Conservation (phyloP, 2,113 vertebrate genomes). For the Pteruthius melanotis region DNA sequence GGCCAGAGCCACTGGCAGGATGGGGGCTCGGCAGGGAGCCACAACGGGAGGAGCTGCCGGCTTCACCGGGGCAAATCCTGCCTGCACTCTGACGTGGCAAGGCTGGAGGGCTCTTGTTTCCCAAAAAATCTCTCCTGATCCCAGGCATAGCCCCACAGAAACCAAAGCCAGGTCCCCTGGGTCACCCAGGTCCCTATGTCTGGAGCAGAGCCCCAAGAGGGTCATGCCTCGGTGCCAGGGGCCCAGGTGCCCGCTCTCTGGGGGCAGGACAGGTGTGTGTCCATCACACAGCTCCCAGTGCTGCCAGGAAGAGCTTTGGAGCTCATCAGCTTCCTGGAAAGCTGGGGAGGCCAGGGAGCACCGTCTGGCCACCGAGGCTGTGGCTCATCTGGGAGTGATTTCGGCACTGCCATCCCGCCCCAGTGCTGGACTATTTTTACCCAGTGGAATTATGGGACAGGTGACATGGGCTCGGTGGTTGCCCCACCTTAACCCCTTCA, state of each 20-base stretch:
- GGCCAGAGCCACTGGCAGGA: neutral
- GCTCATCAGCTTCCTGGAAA: neutral
- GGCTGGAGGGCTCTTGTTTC: neutral
- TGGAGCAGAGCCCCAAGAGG: accelerated
- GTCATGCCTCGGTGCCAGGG: neutral
- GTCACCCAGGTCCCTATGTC: neutral
- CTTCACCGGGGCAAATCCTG: neutral
- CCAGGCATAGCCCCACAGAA: neutral
- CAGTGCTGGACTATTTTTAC: constrained; percentile 64
- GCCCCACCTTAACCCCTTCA: neutral
- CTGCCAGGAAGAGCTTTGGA: neutral
- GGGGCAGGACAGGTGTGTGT: accelerated
- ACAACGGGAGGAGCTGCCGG: accelerated
- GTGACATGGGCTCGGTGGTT: neutral
- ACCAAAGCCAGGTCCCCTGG: neutral
- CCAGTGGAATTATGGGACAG: constrained; percentile 56
- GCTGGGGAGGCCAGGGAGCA: neutral
- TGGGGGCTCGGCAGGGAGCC: neutral
- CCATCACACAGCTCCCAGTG: neutral
- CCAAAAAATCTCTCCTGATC: neutral
- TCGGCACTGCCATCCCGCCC: constrained; percentile 1
- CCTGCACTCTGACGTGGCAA: neutral
- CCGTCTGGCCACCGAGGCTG: neutral
- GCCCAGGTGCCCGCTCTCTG: accelerated
- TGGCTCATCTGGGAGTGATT: constrained; percentile 70